These are phyloP conservation scores for Sterna hirundo DNA, from an alignment of 2,113 vertebrate species.

Conservation along the genomic window DNA sequence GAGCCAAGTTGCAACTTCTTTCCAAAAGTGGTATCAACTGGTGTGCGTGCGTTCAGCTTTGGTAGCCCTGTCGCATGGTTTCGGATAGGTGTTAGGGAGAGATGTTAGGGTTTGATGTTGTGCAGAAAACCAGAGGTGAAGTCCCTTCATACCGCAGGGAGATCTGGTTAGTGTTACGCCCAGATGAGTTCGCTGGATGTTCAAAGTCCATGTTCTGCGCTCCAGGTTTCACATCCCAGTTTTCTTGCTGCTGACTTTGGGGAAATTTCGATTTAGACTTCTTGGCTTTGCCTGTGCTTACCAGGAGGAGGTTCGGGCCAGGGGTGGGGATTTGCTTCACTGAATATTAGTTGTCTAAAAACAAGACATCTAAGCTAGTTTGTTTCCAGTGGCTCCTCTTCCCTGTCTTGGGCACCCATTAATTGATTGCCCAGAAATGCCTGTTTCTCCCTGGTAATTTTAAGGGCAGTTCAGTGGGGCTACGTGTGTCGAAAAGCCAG, in stretches of 20 bases:
- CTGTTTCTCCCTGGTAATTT: not conserved
- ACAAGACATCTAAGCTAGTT: not conserved
- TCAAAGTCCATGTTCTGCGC: not conserved
- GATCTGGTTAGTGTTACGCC: not conserved
- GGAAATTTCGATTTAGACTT: not conserved
- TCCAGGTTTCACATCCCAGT: not conserved
- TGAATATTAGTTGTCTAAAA: not conserved
- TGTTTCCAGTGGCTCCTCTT: not conserved
- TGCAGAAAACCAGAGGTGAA: not conserved
- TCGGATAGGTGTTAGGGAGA: not conserved
- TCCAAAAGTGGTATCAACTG: not conserved
- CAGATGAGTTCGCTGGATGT: not conserved
- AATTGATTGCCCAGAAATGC: not conserved
- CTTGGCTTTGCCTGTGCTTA: not conserved
- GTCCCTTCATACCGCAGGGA: not conserved
- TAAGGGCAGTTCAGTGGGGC: not conserved
- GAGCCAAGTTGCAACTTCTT: not conserved
- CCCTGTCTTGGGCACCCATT: not conserved
- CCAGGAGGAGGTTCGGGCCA: not conserved
- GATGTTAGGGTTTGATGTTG: not conserved
- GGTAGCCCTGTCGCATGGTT: fast-evolving
- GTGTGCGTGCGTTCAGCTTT: not conserved
- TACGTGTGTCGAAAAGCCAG: not conserved
- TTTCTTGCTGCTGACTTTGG: not conserved
- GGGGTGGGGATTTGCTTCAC: not conserved